Conservation (phyloP, 2,113 vertebrate genomes). For the Chionis minor region DNA sequence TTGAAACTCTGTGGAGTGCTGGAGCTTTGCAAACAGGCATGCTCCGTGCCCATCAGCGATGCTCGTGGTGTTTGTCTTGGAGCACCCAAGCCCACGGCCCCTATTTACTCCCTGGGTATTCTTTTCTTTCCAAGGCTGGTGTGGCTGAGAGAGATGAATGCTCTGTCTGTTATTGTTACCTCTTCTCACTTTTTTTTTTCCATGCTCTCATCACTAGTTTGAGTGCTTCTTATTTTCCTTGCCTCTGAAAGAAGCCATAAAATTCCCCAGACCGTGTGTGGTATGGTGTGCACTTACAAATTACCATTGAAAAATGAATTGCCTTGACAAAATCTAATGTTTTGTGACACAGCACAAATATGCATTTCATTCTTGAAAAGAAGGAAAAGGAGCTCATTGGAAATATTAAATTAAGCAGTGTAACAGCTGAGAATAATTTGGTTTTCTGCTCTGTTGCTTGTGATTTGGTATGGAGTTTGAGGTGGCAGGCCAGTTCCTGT, state of each 20-base stretch:
- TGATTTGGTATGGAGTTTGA: conserved; percentile 81
- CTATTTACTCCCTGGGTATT: not conserved
- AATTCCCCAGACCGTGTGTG: conserved; percentile 57
- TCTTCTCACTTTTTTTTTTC: not conserved
- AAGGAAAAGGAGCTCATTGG: conserved; percentile 84
- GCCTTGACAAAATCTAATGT: conserved; percentile 89
- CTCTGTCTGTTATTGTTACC: conserved; percentile 15
- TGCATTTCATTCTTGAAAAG: conserved; percentile 82
- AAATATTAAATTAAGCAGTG: conserved; percentile 99
- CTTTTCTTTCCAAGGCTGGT: not conserved
- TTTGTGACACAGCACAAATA: conserved; percentile 92
- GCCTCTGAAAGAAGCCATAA: conserved; percentile 2
- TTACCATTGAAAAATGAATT: conserved; percentile 86
- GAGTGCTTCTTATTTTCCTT: conserved; percentile 25
- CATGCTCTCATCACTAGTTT: not conserved
- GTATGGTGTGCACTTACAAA: conserved; percentile 75
- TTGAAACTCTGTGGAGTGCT: not conserved
- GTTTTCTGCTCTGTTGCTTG: conserved; percentile 96
- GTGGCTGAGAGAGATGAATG: not conserved
- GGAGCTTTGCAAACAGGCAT: not conserved
- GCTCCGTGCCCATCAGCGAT: not conserved
- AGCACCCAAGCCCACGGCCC: not conserved
- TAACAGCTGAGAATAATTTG: conserved; percentile 97
- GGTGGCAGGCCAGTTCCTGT: conserved; percentile 73
- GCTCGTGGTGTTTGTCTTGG: not conserved